Evolutionary conservation across 2,888 invertebrate species (phyloP).

Genomic region (Platycnemis pennipes): DNA sequence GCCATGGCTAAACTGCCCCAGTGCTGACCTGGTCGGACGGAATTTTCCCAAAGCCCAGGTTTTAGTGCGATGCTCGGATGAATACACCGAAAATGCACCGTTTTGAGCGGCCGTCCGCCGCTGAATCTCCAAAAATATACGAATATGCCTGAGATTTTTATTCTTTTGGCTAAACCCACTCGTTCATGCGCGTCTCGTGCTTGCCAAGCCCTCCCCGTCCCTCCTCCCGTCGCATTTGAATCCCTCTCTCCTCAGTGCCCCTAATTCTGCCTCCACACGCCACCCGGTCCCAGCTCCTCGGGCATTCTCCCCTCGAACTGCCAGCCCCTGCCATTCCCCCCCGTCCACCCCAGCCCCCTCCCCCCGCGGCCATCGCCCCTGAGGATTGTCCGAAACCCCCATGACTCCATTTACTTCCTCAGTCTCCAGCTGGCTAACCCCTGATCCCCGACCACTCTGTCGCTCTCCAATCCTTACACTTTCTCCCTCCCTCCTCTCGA

Average conservation of each 20-base stretch:
- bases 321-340: no score
- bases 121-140: slow-evolving; percentile 20
- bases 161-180: neutral
- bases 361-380: no score
- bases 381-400: no score
- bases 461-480: neutral
- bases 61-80: neutral
- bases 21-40: neutral
- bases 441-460: no score
- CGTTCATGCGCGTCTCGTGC: neutral
- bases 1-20: neutral
- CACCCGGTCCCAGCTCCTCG: no score
- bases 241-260: neutral
- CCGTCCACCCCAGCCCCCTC: no score
- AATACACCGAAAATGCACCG: neutral
- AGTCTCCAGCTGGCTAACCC: neutral
- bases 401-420: neutral
- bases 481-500: neutral
- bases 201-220: neutral
- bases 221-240: neutral
- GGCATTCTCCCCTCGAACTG: no score
- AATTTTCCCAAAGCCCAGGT: neutral
- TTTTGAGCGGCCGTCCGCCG: neutral
- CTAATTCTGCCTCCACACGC: neutral
- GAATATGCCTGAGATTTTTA: neutral